These are phyloP conservation scores for Grallaria varia DNA, from an alignment of 2,113 vertebrate genomes.

Conservation along the genomic window DNA sequence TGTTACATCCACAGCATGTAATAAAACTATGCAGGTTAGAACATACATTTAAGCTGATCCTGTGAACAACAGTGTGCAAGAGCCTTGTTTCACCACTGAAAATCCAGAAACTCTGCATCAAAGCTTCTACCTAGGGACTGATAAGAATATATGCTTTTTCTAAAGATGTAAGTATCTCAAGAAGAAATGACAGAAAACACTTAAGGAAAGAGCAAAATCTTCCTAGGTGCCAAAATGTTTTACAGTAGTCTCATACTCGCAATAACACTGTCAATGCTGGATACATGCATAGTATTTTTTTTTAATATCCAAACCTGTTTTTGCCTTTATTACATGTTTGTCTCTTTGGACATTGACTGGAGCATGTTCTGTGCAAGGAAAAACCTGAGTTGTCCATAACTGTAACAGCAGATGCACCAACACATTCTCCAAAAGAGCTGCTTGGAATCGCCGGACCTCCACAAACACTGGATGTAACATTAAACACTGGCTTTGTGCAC, in stretches of 20 bases:
- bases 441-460: background rate
- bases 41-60: background rate
- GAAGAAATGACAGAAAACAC: background rate
- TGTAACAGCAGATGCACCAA: background rate
- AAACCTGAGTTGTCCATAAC: background rate
- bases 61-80: background rate
- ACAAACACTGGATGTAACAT: background rate
- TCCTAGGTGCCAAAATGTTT: background rate
- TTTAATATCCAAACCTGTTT: background rate
- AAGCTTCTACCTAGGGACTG: background rate
- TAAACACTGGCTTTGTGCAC: background rate
- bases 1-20: background rate
- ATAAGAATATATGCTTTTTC: background rate
- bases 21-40: background rate
- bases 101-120: background rate
- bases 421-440: background rate
- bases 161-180: background rate
- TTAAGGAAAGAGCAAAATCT: background rate
- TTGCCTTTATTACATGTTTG: background rate
- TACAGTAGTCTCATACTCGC: background rate
- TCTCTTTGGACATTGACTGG: background rate
- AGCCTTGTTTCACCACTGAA: background rate
- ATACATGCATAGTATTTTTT: background rate
- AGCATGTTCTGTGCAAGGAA: background rate
- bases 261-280: background rate